Percentiles rank a stretch among this genome's conserved stretches.
Evolutionary conservation across 2,113 vertebrate genomes (phyloP).

Genomic region (Dromas ardeola): DNA sequence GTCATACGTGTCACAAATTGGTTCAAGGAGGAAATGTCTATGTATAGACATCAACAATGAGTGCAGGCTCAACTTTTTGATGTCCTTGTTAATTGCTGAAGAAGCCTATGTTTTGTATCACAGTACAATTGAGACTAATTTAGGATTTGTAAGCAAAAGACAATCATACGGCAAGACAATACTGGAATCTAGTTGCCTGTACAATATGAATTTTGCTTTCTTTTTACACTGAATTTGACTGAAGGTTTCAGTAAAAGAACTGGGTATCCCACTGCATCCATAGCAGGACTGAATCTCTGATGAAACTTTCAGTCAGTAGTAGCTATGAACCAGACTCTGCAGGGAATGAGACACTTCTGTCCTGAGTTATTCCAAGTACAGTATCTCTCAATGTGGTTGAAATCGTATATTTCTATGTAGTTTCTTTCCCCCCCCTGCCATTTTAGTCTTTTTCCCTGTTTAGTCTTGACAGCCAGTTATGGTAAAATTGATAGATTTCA

Average conservation of each 20-base stretch:
- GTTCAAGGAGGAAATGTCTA: not conserved
- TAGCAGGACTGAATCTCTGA: not conserved
- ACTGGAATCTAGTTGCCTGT: not conserved
- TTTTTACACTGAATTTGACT: not conserved
- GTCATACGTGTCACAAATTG: not conserved
- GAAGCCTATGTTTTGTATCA: not conserved
- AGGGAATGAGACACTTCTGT: not conserved
- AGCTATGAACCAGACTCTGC: not conserved
- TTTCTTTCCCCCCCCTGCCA: not conserved
- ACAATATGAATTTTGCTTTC: not conserved
- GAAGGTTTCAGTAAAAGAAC: not conserved
- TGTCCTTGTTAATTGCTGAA: not conserved
- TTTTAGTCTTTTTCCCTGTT: not conserved
- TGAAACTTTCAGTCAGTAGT: not conserved
- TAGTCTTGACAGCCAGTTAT: not conserved
- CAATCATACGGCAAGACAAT: not conserved
- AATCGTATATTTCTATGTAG: not conserved
- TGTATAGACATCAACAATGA: not conserved
- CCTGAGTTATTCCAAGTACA: not conserved
- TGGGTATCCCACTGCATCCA: not conserved
- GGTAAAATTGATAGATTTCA: not conserved
- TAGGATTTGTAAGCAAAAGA: not conserved
- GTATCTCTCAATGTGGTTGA: not conserved
- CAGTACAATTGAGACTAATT: not conserved
- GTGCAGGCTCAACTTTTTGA: not conserved